phyloP scores from a whole-genome alignment of 2,888 invertebrate genomes.

The Caenorhabditis imperialis region DNA sequence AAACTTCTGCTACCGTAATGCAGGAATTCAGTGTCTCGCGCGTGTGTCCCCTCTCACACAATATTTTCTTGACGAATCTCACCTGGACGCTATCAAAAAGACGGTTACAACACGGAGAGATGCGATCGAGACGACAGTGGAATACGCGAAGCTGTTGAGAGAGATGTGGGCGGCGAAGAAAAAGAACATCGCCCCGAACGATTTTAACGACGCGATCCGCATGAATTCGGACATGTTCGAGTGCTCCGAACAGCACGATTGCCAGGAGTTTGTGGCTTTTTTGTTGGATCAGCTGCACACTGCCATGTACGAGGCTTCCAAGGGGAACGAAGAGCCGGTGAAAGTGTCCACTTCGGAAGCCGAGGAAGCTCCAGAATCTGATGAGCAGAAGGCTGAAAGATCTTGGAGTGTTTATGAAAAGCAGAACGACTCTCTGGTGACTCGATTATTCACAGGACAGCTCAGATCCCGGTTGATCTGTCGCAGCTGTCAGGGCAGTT shows the following conservation, averaged over 20 bases:
- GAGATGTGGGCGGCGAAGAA: slow-evolving; percentile 67
- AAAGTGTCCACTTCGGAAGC: too few species aligned
- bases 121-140: slow-evolving; percentile 51
- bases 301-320: slow-evolving; percentile 88
- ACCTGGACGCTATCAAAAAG: slow-evolving; percentile 43
- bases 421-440: slow-evolving; percentile 56
- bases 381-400: slow-evolving; percentile 57
- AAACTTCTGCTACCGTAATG: slow-evolving; percentile 97
- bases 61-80: slow-evolving; percentile 57
- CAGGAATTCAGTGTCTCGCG: slow-evolving; percentile 86
- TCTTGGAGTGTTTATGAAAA: slow-evolving; percentile 44
- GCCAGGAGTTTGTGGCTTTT: slow-evolving; percentile 92
- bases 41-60: slow-evolving; percentile 63
- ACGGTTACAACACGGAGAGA: slow-evolving; percentile 14
- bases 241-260: slow-evolving; percentile 93
- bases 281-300: slow-evolving; percentile 92
- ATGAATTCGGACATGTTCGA: slow-evolving; percentile 89
- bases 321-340: slow-evolving; percentile 79
- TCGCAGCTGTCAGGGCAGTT: slow-evolving; percentile 87
- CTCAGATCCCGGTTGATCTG: slow-evolving; percentile 90
- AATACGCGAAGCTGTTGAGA: slow-evolving; percentile 60
- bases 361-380: too few species aligned
- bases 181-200: slow-evolving; percentile 66
- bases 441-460: slow-evolving; percentile 82
- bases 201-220: slow-evolving; percentile 84